Conservation (phyloP, 2,113 vertebrate species). For the Tychaedon coryphoeus region DNA sequence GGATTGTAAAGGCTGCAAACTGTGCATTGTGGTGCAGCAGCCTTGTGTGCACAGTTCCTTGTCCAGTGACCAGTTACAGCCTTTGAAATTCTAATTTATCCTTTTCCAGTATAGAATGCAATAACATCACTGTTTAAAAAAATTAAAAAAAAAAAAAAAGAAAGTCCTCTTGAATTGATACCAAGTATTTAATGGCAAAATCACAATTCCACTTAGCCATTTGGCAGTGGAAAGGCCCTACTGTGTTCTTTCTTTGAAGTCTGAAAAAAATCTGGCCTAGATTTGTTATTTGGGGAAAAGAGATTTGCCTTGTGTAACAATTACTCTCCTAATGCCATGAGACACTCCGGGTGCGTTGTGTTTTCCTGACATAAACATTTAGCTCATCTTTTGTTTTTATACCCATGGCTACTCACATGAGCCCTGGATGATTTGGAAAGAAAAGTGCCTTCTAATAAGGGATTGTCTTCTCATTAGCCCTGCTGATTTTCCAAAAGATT, state of each 20-base stretch:
- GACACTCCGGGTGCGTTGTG: conserved; percentile 47
- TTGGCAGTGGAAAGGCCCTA: conserved; percentile 41
- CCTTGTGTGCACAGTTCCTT: not conserved
- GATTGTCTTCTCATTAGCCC: not conserved
- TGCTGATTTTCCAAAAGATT: not conserved
- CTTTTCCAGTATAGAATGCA: not conserved
- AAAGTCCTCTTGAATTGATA: not conserved
- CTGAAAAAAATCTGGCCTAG: conserved; percentile 58
- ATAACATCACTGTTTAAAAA: not conserved
- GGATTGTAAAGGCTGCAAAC: not conserved
- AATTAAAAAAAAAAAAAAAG: not conserved
- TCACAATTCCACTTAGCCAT: conserved; percentile 37
- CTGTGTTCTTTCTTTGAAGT: conserved; percentile 62
- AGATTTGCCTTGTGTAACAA: conserved; percentile 34
- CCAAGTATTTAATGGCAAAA: conserved; percentile 55
- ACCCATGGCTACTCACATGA: not conserved
- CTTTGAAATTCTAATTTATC: not conserved
- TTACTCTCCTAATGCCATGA: not conserved
- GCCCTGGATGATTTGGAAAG: not conserved
- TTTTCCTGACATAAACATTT: conserved; percentile 55
- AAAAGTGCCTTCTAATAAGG: not conserved
- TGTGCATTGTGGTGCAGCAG: not conserved
- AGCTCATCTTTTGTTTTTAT: conserved; percentile 57
- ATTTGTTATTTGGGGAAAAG: conserved; percentile 65
- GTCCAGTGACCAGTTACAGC: not conserved